These are phyloP conservation scores for Vireo griseus DNA, from an alignment of 2,797 vertebrate species.

Conservation along the genomic window DNA sequence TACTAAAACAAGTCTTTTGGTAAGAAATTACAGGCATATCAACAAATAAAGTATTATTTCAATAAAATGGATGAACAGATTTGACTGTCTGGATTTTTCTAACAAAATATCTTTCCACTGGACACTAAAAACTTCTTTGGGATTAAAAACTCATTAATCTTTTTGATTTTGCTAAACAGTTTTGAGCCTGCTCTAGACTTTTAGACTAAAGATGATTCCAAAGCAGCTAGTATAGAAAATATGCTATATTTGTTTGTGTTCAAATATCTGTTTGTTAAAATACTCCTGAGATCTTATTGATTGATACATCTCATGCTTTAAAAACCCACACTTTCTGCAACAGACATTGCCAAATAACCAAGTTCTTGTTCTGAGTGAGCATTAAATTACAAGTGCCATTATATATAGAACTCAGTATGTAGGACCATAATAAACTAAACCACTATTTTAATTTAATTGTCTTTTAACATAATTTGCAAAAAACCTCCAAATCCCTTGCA, in stretches of 20 bases:
- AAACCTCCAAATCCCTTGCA: rapidly evolving
- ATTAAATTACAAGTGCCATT: not conserved
- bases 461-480: not conserved
- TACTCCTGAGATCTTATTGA: not conserved
- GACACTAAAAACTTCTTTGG: not conserved
- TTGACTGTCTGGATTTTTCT: not conserved
- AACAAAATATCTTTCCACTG: not conserved
- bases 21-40: not conserved
- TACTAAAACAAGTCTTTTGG: not conserved
- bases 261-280: not conserved
- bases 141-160: not conserved
- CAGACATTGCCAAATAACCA: not conserved
- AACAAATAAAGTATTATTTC: not conserved
- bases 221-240: not conserved
- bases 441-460: not conserved
- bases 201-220: not conserved
- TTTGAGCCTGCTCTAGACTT: not conserved
- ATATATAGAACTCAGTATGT: not conserved
- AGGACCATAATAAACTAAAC: not conserved
- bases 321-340: not conserved
- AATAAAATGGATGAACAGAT: not conserved
- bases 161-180: not conserved
- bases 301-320: not conserved
- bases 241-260: not conserved
- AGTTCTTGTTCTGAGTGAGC: not conserved